Evolutionary conservation across 2,797 vertebrate genomes (phyloP), one percentile per base, ranked within the genome.

Genomic region (Leuciscus waleckii): DNA sequence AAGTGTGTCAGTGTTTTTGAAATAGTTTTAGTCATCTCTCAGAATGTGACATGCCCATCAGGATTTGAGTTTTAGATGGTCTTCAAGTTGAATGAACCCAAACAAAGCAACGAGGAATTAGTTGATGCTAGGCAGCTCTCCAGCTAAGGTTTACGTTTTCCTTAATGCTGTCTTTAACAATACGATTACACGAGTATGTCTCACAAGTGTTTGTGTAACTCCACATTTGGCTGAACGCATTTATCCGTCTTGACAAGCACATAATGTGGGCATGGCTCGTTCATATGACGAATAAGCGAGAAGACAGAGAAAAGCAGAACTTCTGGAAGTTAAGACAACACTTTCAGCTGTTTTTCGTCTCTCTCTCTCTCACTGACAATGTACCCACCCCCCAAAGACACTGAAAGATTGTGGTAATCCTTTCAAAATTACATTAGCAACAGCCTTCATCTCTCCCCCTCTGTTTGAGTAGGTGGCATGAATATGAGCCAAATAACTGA

Each of bases 241-340:
- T 95, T 94, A 95, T 95, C 93, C 92, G 93, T 94, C 92, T 92
- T 95, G 95, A 94, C 94, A 95, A 94, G 93, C 94, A 95, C 94
- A 95, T 94, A 95, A 95, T 95, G 92, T 94, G 93, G 93, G 92
- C 94, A 93, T 93, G 92, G 92, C 90, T 82, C 92, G 90, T 91
- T 93, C 91, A 90, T 91, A 93, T 93, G 90, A 91, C 88, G 69
- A 84, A 75, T 77, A 89, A 83, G 70, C 81, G 88, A 86, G 88
- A 93, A 93, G 92, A 87, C 90, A 91, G 92, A 88, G 89, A 87
- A 89, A 92, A 90, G 82, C 90, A 92, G 89, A 89, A 93, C 91
- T 93, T 92, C 87, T 90, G 90, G 92, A 95, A 93, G 93, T 95
- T 94, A 91, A 94, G 93, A 94, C 91, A 91, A 89, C 91, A 49